Evolutionary conservation across 2,888 invertebrate genomes (phyloP).

Genomic region (Lumbricus terrestris): DNA sequence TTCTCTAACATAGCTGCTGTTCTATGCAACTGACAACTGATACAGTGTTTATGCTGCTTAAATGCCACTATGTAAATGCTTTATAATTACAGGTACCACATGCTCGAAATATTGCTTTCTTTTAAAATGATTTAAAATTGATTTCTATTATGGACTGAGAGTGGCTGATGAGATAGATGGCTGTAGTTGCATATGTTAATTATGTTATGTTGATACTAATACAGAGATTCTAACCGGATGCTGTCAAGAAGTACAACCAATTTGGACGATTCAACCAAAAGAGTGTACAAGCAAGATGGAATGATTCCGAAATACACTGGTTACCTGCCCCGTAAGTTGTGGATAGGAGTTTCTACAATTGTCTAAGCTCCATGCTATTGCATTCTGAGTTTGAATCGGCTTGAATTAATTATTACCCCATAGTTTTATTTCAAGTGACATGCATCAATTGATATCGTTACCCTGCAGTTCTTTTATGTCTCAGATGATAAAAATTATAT

Average conservation of each 20-base stretch:
- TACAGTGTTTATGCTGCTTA: background rate
- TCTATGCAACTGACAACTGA: no score
- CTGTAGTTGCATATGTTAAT: background rate
- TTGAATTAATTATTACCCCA: background rate
- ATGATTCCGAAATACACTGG: slow-evolving; percentile 60
- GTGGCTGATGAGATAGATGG: background rate
- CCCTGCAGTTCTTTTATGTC: no score
- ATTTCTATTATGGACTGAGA: background rate
- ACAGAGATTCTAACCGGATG: background rate
- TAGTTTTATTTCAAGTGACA: background rate
- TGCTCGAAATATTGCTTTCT: background rate
- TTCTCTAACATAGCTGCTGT: no score
- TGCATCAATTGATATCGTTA: no score
- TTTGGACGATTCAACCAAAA: slow-evolving; percentile 31
- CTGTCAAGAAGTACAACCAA: background rate
- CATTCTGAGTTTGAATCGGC: background rate
- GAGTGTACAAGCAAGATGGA: slow-evolving; percentile 52
- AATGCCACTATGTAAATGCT: background rate
- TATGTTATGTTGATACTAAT: background rate
- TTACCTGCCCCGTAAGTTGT: slow-evolving; percentile 55
- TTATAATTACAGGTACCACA: background rate
- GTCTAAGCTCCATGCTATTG: background rate
- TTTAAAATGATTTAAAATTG: background rate
- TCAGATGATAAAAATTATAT: no score
- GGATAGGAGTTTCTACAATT: background rate